Conservation (phyloP, 2,888 invertebrate species). For the Diarsia dahlii region DNA sequence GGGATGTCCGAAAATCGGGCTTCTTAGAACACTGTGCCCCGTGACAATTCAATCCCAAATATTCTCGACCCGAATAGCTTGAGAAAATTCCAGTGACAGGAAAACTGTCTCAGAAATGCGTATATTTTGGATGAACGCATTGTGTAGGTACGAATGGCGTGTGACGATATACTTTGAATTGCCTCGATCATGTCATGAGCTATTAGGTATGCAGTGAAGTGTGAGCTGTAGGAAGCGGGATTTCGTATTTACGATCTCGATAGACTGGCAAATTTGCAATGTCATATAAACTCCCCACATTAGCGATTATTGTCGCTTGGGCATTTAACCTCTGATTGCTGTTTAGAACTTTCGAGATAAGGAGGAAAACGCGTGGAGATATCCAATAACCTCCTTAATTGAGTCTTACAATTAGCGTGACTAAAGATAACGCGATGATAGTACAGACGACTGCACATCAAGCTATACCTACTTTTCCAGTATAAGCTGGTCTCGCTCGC, state of each 20-base stretch:
- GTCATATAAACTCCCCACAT: conserved; percentile 19
- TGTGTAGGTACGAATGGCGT: conserved; percentile 17
- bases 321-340: conserved; percentile 34
- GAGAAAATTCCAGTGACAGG: background rate
- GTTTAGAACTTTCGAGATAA: conserved; percentile 38
- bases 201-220: conserved; percentile 1
- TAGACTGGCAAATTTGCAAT: conserved; percentile 14
- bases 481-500: too few relatives aligned
- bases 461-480: too few relatives aligned
- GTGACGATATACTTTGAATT: conserved; percentile 19
- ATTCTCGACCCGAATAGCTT: background rate
- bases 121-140: conserved; percentile 3
- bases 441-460: too few relatives aligned
- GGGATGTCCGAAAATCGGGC: too few relatives aligned
- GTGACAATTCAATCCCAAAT: background rate
- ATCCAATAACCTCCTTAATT: conserved; percentile 40
- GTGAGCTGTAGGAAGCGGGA: conserved; percentile 7
- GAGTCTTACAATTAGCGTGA: conserved; percentile 45
- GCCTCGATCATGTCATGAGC: conserved; percentile 4
- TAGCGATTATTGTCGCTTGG: conserved; percentile 18
- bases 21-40: too few relatives aligned
- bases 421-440: conserved; percentile 41
- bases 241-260: conserved; percentile 3
- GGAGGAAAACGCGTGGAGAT: conserved; percentile 29
- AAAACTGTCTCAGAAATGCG: background rate